Percentiles rank a stretch among this genome's conserved stretches.
Conservation (phyloP, 2,113 vertebrate genomes). For the Centropristis striata region DNA sequence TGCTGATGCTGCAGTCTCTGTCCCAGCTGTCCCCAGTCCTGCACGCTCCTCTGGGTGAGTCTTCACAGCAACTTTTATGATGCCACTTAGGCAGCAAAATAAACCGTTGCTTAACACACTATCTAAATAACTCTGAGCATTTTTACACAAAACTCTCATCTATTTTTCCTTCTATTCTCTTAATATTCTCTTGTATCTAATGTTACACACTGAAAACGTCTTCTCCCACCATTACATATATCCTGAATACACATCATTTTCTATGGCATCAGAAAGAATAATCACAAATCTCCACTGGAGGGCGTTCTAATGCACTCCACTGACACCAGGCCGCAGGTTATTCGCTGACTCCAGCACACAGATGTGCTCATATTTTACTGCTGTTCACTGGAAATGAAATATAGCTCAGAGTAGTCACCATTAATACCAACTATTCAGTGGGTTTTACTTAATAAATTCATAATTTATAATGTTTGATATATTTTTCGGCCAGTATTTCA, state of each 20-base stretch:
- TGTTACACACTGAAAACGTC: background rate
- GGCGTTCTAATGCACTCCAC: slow-evolving; percentile 57
- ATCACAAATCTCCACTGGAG: slow-evolving; percentile 60
- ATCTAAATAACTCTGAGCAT: background rate
- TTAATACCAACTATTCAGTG: background rate
- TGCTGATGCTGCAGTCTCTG: slow-evolving; percentile 78
- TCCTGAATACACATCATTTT: background rate
- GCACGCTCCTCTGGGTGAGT: slow-evolving; percentile 82
- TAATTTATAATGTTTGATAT: background rate
- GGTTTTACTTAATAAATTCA: background rate
- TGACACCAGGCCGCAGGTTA: background rate
- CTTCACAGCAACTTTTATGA: background rate
- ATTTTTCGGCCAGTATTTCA: background rate
- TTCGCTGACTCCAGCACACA: background rate
- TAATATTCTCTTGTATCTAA: background rate
- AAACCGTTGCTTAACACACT: background rate
- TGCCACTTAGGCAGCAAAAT: background rate
- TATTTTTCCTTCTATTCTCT: background rate
- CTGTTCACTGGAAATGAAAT: background rate
- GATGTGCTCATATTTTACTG: slow-evolving; percentile 3
- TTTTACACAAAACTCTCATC: background rate
- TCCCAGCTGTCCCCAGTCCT: slow-evolving; percentile 71
- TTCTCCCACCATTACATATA: background rate
- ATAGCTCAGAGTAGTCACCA: background rate
- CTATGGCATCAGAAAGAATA: background rate